Evolutionary conservation across 2,888 invertebrate genomes (phyloP).

Genomic region (Xanthostigma xanthostigma): DNA sequence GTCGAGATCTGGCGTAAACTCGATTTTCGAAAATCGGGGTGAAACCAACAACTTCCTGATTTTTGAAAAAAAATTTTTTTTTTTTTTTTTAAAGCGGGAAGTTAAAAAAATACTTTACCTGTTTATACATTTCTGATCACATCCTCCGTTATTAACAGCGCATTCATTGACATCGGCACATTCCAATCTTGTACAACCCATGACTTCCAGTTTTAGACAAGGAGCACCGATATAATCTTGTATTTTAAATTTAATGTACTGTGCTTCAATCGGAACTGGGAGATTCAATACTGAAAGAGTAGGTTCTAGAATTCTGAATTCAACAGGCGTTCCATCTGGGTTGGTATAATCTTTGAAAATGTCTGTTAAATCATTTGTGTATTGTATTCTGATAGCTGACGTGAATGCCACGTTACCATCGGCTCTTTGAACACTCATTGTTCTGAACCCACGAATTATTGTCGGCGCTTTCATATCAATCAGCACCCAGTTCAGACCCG

Average conservation of each 20-base stretch:
- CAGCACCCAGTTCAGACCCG: conserved; percentile 77
- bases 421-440: conserved; percentile 70
- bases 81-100: too few species aligned
- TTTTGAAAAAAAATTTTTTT: too few species aligned
- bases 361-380: conserved; percentile 79
- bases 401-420: conserved; percentile 80
- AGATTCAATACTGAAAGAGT: conserved; percentile 81
- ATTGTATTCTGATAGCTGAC: conserved; percentile 76
- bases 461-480: conserved; percentile 80
- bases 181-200: conserved; percentile 84
- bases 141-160: conserved; percentile 71
- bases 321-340: conserved; percentile 83
- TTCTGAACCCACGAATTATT: conserved; percentile 77
- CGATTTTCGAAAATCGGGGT: too few species aligned
- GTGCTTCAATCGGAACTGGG: conserved; percentile 82
- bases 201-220: conserved; percentile 77
- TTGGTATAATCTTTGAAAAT: conserved; percentile 83
- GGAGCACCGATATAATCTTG: conserved; percentile 76
- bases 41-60: too few species aligned
- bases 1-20: too few species aligned
- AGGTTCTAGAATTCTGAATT: conserved; percentile 79
- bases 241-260: conserved; percentile 72
- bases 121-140: conserved; percentile 86
- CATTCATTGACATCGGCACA: conserved; percentile 85
- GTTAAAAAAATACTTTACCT: conserved; percentile 30